phyloP scores from a whole-genome alignment of 2,797 vertebrate genomes.

The Erethizon dorsatum region DNA sequence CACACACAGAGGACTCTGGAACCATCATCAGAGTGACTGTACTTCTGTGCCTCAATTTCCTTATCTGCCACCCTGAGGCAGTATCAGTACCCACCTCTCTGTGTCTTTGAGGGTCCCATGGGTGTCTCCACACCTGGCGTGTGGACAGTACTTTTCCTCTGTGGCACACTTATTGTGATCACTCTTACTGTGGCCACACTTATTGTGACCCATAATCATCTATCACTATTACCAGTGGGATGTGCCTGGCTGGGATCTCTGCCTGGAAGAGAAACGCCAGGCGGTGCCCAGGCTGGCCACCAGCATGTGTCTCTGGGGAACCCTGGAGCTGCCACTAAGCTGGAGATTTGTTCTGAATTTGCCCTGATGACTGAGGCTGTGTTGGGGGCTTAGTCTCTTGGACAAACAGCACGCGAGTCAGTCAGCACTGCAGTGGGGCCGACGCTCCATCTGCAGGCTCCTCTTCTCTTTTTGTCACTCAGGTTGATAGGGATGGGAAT shows the following conservation, averaged over 20 bases:
- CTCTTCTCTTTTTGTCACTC: not conserved
- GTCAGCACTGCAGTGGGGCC: not conserved
- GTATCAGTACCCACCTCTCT: accelerated
- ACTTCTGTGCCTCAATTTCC: not conserved
- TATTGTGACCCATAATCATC: not conserved
- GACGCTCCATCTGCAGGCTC: no score
- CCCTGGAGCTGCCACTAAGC: not conserved
- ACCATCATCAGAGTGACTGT: not conserved
- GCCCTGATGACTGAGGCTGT: not conserved
- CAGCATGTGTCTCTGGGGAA: not conserved
- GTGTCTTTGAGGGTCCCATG: not conserved
- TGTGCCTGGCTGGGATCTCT: not conserved
- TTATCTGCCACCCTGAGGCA: not conserved
- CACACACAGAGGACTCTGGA: not conserved
- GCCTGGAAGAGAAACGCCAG: not conserved
- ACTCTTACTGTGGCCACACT: not conserved
- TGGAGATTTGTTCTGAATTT: not conserved
- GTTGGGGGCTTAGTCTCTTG: not conserved
- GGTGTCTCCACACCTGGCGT: not conserved
- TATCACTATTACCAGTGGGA: accelerated
- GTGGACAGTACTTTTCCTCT: accelerated
- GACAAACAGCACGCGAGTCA: not conserved
- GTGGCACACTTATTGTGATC: not conserved
- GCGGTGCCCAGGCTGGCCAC: not conserved
- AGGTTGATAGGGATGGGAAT: not conserved